Evolutionary conservation across 2,113 vertebrate genomes (phyloP), one percentile per base, ranked within the genome.

Genomic region (Oenanthe melanoleuca): DNA sequence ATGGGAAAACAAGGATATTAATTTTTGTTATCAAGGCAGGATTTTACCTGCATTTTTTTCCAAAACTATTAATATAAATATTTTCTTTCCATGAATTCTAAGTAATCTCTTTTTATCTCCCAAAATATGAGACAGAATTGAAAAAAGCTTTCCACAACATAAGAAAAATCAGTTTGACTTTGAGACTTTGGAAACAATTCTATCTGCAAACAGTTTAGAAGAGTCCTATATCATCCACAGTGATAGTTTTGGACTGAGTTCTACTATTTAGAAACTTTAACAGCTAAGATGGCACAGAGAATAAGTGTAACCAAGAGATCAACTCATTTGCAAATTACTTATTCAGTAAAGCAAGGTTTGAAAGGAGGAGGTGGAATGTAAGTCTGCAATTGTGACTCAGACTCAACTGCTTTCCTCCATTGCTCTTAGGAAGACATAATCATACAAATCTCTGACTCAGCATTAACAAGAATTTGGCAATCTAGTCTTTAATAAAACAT

Each of bases 331-430:
- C 44, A 88, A 67, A 80, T 84, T 79, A 73, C 63, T 86, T 90
- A 86, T 71, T 90, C 86, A 79, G 69, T 57, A 86, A 88, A 94
- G 80, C 49, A 91, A 91, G 29, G 19, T 83, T 78, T 90, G 57
- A 86, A 93, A 92, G 33, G 71, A 95, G 91, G 79, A 93, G 91
- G 86, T 88, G 83, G 92, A 86, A 80, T 69, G 7, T 56, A 89
- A 81, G n/a, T 57, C 78, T 91, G 78, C 33, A 89, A 72, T 53
- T 75, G 69, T 95, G 95, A 95, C 69, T 94, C 88, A 81, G 69
- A 59, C 40, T 78, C 56, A 74, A 90, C 22, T 61, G n/a, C 64
- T 79, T 91, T 84, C 69, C 53, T 88, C 65, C 92, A 15, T 12
- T 89, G 77, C 89, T 82, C 84, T 81, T 72, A 78, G 49, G 40